Base-by-base conservation (phyloP, 1,140 invertebrate species). In the Hyposmocoma kahamanoa region DNA sequence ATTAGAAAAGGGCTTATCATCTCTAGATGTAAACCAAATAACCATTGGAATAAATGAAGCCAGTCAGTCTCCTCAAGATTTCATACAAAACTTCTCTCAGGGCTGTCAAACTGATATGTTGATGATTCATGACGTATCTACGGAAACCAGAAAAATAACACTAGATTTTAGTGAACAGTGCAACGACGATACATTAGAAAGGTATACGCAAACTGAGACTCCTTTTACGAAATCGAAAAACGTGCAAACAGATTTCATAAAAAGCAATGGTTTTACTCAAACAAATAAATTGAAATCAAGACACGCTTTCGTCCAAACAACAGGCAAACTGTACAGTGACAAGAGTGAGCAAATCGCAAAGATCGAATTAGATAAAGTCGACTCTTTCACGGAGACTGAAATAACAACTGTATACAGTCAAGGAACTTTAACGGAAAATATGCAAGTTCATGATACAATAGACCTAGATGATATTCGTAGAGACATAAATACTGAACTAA, bases 41-140 rank as follows among this genome's bases (percentile, higher is more conserved):
- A 60, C 62, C 21, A 67, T 87, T 18, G 78, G 76, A 19, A 56
- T 79, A n/a, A 87, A 79, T 47, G 62, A 79, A 72, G 59, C 44
- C 24, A 42, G 57, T 30, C 86, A 87, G 53, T 64, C 68, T 13
- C 78, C 80, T 15, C 67, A 79, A 56, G 82, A 84, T 59, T 22
- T 57, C 41, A 42, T 73, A 13, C 32, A 47, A 34, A 63, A 38
- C 46, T 86, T 70, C 62, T 81, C 78, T 15, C 60, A 79, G 60
- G 81, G 79, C 28, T 76, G 62, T 62, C 86, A 87, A 61, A 85
- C 82, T 41, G 76, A 87, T 43, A 50, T 65, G n/a, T 52, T 87
- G 42, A 57, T 85, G 59, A 59, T 60, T 21, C 62, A 79, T 42
- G 84, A 87, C 60, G 65, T 68, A 21, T 62, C 58, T 30, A 76